A percentile compares a stretch with the other conserved stretches of the same genome.
Conservation (phyloP, 2,113 vertebrate species). For the Vidua macroura region DNA sequence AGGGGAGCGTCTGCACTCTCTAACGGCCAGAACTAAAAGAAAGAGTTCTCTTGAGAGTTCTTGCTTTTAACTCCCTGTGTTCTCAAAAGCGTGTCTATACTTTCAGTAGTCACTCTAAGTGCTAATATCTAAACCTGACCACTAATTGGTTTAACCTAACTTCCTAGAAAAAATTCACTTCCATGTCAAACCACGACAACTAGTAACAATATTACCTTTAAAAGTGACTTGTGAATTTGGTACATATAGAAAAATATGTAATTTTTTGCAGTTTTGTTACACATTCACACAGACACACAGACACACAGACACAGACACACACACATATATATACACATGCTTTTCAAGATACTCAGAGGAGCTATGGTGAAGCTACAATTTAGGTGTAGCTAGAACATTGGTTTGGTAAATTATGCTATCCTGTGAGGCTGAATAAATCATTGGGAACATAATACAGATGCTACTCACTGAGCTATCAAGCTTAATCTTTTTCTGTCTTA, state of each 20-base stretch:
- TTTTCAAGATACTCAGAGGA: neutral
- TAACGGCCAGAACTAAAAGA: no score
- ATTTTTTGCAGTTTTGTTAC: neutral
- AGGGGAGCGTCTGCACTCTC: no score
- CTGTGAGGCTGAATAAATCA: neutral
- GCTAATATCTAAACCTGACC: no score
- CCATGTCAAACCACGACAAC: no score
- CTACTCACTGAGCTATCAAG: neutral
- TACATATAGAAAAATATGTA: neutral
- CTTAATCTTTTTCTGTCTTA: neutral
- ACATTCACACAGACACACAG: neutral
- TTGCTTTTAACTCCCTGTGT: no score
- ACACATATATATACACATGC: accelerated
- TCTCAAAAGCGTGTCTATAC: no score
- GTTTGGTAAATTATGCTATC: neutral
- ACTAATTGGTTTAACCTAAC: no score
- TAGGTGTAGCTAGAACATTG: neutral
- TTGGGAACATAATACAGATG: neutral
- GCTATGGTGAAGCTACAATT: neutral
- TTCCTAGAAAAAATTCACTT: no score
- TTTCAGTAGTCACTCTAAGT: no score
- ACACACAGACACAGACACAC: neutral
- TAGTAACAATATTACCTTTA: neutral
- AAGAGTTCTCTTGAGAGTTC: no score
- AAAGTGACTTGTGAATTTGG: neutral